These are phyloP conservation scores for Sebastes paucispinis DNA, from an alignment of 2,797 vertebrate genomes.

Conservation along the genomic window DNA sequence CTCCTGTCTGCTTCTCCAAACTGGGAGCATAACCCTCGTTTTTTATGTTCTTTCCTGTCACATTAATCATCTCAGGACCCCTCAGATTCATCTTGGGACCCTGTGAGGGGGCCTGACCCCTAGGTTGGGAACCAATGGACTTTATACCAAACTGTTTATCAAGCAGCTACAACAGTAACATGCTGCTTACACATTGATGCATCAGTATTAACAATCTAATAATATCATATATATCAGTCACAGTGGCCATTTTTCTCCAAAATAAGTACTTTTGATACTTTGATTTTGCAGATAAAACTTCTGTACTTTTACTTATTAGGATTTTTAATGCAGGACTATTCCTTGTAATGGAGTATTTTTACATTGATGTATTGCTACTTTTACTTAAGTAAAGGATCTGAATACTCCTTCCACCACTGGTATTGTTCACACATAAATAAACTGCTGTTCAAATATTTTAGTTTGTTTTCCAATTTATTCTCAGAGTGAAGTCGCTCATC, in stretches of 20 bases:
- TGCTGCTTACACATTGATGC: no score
- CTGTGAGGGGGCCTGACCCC: background rate
- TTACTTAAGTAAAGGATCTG: background rate
- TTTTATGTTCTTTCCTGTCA: background rate
- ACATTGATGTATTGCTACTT: background rate
- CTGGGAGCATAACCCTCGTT: background rate
- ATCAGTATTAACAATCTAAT: no score
- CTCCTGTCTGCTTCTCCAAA: no score
- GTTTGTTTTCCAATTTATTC: background rate
- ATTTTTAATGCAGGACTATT: background rate
- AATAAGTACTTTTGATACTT: no score
- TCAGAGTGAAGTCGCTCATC: conserved; percentile 12
- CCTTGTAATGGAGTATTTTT: background rate
- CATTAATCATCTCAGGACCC: background rate
- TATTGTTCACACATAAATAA: background rate
- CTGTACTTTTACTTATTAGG: no score
- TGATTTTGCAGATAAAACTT: no score
- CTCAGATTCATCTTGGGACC: background rate
- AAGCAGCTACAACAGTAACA: no score
- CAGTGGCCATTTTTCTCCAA: no score
- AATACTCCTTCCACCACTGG: background rate
- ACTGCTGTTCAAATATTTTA: background rate
- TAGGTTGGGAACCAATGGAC: background rate
- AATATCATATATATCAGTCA: no score
- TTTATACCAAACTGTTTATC: background rate